Evolutionary conservation across 2,113 vertebrate genomes (phyloP), one percentile per base, ranked within the genome.

Genomic region (Cercocebus atys): DNA sequence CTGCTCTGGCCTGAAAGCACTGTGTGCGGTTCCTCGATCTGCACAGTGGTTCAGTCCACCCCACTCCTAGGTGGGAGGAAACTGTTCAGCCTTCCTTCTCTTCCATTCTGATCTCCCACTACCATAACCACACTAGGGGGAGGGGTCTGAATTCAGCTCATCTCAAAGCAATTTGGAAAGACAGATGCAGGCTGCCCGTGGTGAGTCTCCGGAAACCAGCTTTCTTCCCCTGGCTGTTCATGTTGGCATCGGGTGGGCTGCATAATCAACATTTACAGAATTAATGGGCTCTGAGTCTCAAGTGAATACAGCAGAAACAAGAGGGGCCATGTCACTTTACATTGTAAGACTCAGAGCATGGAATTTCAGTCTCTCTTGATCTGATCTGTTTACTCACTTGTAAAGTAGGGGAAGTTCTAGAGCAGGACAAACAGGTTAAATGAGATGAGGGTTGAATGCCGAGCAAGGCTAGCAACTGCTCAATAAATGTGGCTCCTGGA

Each of bases 281-380:
- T 16, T 1, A 9, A 18, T 1, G 7, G 57, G 5, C 47, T 87
- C 40, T 47, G 12, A 3, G 64, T 38, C 35, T 83, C 40, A 5
- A 5, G 43, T 1, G 50, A 90, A 45, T 8, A 10, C 10, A 1
- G 13, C 32, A 47, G n/a, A 73, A n/a, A 55, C 45, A 32, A 66
- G 78, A 75, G 55, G 25, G 5, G 45, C 11, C 27, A 8, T 0
- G 30, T 1, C 47, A 43, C 38, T 57, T 27, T 23, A 8, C 1
- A 14, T 50, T 0, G 3, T 10, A 9, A 45, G 45, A 5, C 2
- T 8, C 2, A 7, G 75, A 25, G 27, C 57, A 0, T 3, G 23
- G 9, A 14, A 7, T 25, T 20, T 85, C 92, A 25, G 0, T 38
- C 85, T 66, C 64, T 20, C 3, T 17, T 13, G 2, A 12, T 20